Conservation (phyloP, 2,797 vertebrate genomes). For the Ptychadena robeensis region DNA sequence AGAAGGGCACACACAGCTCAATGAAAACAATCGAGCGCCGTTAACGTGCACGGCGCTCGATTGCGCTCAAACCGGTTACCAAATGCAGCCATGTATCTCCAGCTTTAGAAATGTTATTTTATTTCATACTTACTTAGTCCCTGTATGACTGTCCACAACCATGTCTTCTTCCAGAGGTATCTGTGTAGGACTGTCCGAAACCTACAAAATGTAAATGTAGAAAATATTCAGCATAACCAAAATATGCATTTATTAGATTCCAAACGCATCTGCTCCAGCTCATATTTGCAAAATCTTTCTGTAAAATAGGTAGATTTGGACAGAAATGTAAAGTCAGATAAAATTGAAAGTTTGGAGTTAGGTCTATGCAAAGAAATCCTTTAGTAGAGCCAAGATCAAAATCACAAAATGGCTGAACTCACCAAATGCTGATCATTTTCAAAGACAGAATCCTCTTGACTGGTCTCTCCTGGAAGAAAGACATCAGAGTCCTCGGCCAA, state of each 20-base stretch:
- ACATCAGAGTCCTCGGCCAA: neutral
- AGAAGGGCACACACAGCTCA: too few relatives aligned
- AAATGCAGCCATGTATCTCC: neutral
- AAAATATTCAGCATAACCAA: neutral
- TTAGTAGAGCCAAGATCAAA: neutral
- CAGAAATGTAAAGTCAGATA: too few relatives aligned
- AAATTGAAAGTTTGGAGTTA: too few relatives aligned
- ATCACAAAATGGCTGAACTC: neutral
- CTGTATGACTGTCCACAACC: neutral
- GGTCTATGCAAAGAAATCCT: too few relatives aligned
- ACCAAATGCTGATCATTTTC: constrained; percentile 61
- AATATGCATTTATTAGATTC: neutral
- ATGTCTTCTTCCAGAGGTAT: neutral
- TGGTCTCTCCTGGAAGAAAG: neutral
- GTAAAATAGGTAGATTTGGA: too few relatives aligned
- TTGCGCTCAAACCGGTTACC: neutral
- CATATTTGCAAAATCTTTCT: too few relatives aligned
- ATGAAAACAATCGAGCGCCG: too few relatives aligned
- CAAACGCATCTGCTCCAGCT: too few relatives aligned
- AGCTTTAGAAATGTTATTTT: too few relatives aligned
- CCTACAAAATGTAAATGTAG: neutral
- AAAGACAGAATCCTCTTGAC: constrained; percentile 49
- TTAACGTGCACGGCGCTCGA: too few relatives aligned
- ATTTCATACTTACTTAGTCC: constrained; percentile 2
- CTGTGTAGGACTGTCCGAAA: neutral